Base-by-base conservation (phyloP, 2,113 vertebrate genomes). In the Gasterosteus nipponicus region DNA sequence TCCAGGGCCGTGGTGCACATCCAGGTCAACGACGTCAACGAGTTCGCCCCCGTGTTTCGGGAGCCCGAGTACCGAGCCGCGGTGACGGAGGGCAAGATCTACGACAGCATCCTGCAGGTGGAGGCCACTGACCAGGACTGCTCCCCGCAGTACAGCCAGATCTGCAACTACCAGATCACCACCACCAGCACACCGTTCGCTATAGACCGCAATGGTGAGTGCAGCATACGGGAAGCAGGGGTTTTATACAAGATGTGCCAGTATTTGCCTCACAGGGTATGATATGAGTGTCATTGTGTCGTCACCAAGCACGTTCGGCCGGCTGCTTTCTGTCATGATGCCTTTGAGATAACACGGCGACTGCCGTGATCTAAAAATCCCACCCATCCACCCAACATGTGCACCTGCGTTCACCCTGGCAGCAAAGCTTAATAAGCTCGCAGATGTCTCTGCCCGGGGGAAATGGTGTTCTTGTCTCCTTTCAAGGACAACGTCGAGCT, bases 191-290 rank as follows among this genome's bases (percentile, higher is more conserved):
- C 96, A 19, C 97, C 98, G 58, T 99, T 99, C 67, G 97, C 97
- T 42, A 97, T 99, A 2, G 98, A 99, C 90, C 97, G 96, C 89
- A 99, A 99, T 0, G 98, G 98, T 99, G 78, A 96, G 96, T 94
- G 96, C 94, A 69, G 31, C 66, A 33, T 22, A 60, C 7, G n/a
- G 12, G 16, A 1, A 10, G 4, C 49, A 41, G 19, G 35, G 10
- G 22, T 51, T 51, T 22, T 12, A 26, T 26, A 26, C 22, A 26
- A 26, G 22, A 26, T 26, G 22, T 26, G 22, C 22, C 22, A 26
- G 22, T 26, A 26, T 26, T 26, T 26, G 22, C 22, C 22, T 26
- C 22, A 26, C 22, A 26, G 22, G 22, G 22, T 26, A 26, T 26
- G 22, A 26, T 1, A 26, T 26, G 22, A 26, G 22, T 26, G 22